These are phyloP conservation scores for Ormyrus labotus DNA, from an alignment of 2,888 invertebrate species.

Conservation along the genomic window DNA sequence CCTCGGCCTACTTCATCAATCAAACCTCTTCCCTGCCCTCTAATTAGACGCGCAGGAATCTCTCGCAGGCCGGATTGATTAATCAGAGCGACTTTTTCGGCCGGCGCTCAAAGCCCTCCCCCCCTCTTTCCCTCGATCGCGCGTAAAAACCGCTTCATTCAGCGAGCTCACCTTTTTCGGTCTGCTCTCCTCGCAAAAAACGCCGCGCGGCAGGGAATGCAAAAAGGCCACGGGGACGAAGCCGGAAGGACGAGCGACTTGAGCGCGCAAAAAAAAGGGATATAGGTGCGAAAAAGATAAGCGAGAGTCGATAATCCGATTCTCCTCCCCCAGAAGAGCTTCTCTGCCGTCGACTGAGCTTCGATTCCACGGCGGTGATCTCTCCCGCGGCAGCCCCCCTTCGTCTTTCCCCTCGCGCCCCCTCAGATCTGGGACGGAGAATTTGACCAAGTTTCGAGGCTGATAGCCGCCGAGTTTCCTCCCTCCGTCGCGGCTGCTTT, in stretches of 20 bases:
- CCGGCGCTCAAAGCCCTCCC: background rate
- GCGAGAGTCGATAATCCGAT: no score
- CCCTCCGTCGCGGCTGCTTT: background rate
- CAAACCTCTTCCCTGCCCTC: no score
- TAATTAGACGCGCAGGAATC: background rate
- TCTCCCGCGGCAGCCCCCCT: no score
- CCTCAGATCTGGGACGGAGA: no score
- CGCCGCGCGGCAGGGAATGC: no score
- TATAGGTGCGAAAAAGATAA: background rate
- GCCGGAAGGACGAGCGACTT: background rate
- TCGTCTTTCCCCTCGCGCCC: no score
- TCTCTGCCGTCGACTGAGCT: no score
- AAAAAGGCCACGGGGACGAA: no score
- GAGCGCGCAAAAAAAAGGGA: background rate
- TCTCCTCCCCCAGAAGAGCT: no score
- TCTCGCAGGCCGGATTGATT: background rate
- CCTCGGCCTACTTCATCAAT: no score
- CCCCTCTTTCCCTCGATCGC: conserved; percentile 8
- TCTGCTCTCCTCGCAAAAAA: background rate
- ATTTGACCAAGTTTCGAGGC: background rate
- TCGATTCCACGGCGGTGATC: no score
- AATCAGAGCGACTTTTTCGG: background rate
- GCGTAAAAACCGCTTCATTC: conserved; percentile 29
- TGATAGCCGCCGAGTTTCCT: background rate
- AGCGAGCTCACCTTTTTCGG: background rate